These are phyloP conservation scores for Diplosoma virens DNA, from an alignment of 23 tunicate genomes.

Conservation along the genomic window DNA sequence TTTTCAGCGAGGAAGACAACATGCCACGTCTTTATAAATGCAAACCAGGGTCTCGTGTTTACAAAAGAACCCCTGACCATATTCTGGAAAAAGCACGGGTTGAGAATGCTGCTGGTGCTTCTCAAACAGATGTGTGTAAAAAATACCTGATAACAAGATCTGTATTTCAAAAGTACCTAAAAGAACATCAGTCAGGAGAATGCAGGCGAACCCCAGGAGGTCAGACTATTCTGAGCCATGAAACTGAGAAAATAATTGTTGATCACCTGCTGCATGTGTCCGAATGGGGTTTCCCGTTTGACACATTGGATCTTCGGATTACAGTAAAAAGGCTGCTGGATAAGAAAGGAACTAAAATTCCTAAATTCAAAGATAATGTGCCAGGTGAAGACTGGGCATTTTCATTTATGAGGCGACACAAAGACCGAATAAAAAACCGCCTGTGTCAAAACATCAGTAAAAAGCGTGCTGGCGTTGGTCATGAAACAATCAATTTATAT, in stretches of 20 bases:
- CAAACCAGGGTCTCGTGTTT: too few relatives aligned
- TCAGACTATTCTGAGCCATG: slow-evolving; percentile 3
- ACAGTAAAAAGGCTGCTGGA: slow-evolving; percentile 5
- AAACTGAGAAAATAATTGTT: slow-evolving; percentile 5
- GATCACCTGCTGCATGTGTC: neutral
- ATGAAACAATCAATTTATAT: too few relatives aligned
- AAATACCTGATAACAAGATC: too few relatives aligned
- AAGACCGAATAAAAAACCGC: neutral
- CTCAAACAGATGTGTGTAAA: too few relatives aligned
- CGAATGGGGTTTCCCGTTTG: slow-evolving; percentile 30
- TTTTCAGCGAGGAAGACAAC: too few relatives aligned
- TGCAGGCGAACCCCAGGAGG: slow-evolving; percentile 32
- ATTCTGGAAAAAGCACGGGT: too few relatives aligned
- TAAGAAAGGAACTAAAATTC: neutral
- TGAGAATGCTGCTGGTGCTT: too few relatives aligned
- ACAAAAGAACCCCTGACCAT: too few relatives aligned
- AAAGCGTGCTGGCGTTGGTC: too few relatives aligned
- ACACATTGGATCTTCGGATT: slow-evolving; percentile 8
- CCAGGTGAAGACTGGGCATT: slow-evolving; percentile 24
- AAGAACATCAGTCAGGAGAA: too few relatives aligned
- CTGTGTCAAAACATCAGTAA: slow-evolving; percentile 4
- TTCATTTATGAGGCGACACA: neutral
- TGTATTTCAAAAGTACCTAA: too few relatives aligned
- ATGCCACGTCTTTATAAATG: too few relatives aligned
- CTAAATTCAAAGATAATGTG: neutral